Base-by-base conservation (phyloP, 2,797 vertebrate genomes). In the Perodicticus potto region DNA sequence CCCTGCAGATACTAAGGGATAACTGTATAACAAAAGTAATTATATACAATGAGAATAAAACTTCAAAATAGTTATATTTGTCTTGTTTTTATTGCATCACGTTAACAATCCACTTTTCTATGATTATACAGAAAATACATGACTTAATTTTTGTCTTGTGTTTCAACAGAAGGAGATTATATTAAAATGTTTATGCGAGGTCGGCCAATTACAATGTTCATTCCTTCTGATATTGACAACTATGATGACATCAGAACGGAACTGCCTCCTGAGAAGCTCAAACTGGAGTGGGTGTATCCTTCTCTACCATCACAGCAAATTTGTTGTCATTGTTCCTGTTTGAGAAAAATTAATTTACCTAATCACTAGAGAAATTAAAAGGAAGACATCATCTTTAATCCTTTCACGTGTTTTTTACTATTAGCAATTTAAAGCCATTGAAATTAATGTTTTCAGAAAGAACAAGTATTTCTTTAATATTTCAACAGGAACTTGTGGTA, bases 241-340 rank as follows among this genome's bases (percentile, higher is more conserved):
- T 99, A 99, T 76, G 99, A 99, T 0, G 99, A 99, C 20, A 99
- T 99, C 91, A 99, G 99, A 85, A 99, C 99, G 53, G 99, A 99
- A 74, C 99, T 99, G 97, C 99, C 99, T 61, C 87, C 99, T 45
- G 99, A 99, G 97, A 99, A 99, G 98, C 99, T 99, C 96, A 99
- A 99, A 98, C 99, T 99, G 98, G 99, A 99, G 97, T 99, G 99
- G 99, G 99, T 99, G 99, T 99, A 99, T 99, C 99, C 99, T 99
- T 99, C 57, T 73, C 74, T 90, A 5, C 19, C 19, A 4, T 32
- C 82, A 92, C 19, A 96, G 43, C 76, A 92, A 19, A 59, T 89
- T 29, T 53, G 5, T 84, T 91, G 86, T 37, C 65, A 94, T 95
- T 77, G 55, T 90, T 61, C 94, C 65, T 77, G 25, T 80, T 81